Evolutionary conservation across 2,888 invertebrate species (phyloP).

Genomic region (Meiosimyza decipiens): DNA sequence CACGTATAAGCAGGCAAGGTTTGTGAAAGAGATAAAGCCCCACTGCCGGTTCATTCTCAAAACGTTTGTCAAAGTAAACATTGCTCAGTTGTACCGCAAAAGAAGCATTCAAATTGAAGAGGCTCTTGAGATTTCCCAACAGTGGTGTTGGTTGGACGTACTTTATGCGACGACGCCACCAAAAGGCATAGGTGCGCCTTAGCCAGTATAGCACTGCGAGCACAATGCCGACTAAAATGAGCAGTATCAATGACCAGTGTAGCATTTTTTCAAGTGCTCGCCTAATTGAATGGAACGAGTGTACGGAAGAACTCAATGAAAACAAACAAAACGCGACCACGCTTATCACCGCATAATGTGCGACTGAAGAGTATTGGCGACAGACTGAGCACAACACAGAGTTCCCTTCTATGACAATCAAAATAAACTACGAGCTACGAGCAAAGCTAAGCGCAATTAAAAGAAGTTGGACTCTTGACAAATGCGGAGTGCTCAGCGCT

Average conservation of each 20-base stretch:
- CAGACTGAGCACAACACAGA: neutral
- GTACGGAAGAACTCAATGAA: conserved; percentile 30
- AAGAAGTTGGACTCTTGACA: too few relatives aligned
- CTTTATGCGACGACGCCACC: conserved; percentile 63
- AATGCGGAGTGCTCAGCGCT: too few relatives aligned
- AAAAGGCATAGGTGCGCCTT: conserved; percentile 66
- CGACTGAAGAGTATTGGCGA: conserved; percentile 20
- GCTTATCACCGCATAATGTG: conserved; percentile 36
- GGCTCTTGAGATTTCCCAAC: conserved; percentile 66
- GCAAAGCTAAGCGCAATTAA: too few relatives aligned
- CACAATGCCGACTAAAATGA: conserved; percentile 56
- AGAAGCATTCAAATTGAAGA: conserved; percentile 59
- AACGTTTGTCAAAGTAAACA: conserved; percentile 60
- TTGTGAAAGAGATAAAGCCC: conserved; percentile 68
- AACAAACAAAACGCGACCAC: conserved; percentile 29
- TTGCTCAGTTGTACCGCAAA: conserved; percentile 61
- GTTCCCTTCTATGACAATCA: too few relatives aligned
- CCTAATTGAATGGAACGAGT: neutral
- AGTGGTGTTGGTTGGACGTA: conserved; percentile 64
- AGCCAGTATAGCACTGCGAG: conserved; percentile 58
- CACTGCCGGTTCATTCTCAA: conserved; percentile 57
- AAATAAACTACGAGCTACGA: too few relatives aligned
- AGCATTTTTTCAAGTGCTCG: conserved; percentile 49
- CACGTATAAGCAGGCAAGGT: conserved; percentile 66
- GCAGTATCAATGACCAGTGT: conserved; percentile 58